phyloP scores from a whole-genome alignment of 2,888 invertebrate species.

The Tenthredo scrophulariae region DNA sequence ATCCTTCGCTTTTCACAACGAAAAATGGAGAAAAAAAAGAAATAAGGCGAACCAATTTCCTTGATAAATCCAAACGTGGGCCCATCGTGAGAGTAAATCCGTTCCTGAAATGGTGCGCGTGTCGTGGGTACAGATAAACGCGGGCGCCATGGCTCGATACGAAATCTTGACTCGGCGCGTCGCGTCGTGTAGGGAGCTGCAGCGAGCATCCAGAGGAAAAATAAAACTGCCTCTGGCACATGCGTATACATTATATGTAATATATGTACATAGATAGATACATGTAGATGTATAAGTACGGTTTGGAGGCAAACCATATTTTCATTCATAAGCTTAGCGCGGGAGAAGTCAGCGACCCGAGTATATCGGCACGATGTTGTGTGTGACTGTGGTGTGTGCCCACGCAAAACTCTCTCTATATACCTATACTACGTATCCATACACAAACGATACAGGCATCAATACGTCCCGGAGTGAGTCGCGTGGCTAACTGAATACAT shows the following conservation, averaged over 20 bases:
- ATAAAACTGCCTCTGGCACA: conserved; percentile 16
- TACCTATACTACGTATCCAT: neutral
- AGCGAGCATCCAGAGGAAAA: neutral
- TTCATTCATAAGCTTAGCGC: conserved; percentile 50
- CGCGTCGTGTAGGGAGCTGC: neutral
- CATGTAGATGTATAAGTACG: neutral
- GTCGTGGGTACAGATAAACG: conserved; percentile 38
- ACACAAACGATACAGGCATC: neutral
- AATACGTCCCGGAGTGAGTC: neutral
- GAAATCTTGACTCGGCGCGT: conserved; percentile 27
- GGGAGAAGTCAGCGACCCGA: conserved; percentile 46
- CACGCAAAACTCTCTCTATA: conserved; percentile 31
- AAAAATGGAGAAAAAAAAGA: neutral
- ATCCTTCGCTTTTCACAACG: neutral
- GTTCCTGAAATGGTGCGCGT: conserved; percentile 11
- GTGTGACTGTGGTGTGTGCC: neutral
- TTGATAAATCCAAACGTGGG: neutral
- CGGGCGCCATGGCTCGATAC: conserved; percentile 44
- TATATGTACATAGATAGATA: neutral
- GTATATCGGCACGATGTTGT: neutral
- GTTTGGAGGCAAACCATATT: conserved; percentile 50
- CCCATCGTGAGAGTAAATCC: neutral
- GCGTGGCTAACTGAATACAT: conserved; percentile 46
- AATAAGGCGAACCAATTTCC: neutral
- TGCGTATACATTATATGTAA: too few relatives aligned